These are phyloP conservation scores for Grallaria varia DNA, from an alignment of 2,113 vertebrate genomes.

Conservation along the genomic window DNA sequence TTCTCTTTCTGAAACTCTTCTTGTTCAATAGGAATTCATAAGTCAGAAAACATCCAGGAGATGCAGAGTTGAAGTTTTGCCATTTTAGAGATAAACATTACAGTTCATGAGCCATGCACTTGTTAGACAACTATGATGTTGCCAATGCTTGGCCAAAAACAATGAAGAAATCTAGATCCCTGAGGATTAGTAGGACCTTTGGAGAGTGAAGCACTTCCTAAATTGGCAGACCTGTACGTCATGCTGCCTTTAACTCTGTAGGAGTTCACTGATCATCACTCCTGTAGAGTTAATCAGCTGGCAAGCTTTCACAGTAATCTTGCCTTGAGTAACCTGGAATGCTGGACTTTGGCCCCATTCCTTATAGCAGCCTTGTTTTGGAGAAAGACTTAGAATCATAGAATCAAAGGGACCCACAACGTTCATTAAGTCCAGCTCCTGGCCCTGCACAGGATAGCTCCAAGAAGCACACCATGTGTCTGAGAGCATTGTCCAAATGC, in stretches of 20 bases:
- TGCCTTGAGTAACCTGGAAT: background rate
- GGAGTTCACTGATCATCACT: background rate
- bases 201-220: background rate
- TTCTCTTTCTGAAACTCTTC: background rate
- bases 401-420: background rate
- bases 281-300: background rate
- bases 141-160: background rate
- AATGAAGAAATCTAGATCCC: background rate
- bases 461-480: background rate
- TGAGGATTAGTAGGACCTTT: background rate
- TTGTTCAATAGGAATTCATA: background rate
- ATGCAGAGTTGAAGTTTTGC: background rate
- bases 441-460: background rate
- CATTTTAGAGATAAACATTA: background rate
- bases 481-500: background rate
- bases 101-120: background rate
- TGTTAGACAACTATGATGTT: background rate
- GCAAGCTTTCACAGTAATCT: background rate
- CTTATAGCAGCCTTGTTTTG: background rate
- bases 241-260: background rate
- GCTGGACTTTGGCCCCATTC: background rate
- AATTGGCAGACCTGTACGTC: background rate
- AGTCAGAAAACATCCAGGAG: background rate
- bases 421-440: rapidly evolving
- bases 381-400: background rate